Conservation (phyloP, 2,888 invertebrate species). For the Rhamnusium bicolor region DNA sequence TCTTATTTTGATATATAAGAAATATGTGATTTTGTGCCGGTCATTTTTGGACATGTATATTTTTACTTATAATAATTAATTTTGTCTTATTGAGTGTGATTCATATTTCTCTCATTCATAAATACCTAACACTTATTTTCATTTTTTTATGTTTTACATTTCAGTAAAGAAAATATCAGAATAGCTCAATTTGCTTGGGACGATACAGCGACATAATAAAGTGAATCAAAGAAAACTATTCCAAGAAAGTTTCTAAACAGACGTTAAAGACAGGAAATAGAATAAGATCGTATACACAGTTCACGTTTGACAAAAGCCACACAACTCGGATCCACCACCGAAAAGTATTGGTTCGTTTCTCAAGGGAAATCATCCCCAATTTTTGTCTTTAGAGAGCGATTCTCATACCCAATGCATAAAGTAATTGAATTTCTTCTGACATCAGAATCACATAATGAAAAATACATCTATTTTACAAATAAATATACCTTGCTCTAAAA, state of each 20-base stretch:
- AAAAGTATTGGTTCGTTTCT: slow-evolving; percentile 29
- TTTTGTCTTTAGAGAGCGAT: slow-evolving; percentile 39
- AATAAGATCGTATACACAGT: neutral
- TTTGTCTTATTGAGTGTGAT: too few relatives aligned
- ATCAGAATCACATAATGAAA: slow-evolving; percentile 35
- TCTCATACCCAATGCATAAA: slow-evolving; percentile 32
- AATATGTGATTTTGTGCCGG: too few relatives aligned
- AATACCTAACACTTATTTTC: too few relatives aligned
- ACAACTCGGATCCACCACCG: slow-evolving; percentile 7
- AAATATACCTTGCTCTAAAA: neutral
- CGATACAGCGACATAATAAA: neutral
- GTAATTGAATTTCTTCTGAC: slow-evolving; percentile 37
- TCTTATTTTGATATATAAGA: too few relatives aligned
- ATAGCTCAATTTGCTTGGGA: neutral
- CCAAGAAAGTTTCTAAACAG: slow-evolving; percentile 8
- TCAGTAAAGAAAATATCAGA: neutral
- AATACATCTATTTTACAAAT: slow-evolving; percentile 20
- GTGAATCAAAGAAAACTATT: slow-evolving; percentile 12
- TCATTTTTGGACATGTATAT: too few relatives aligned
- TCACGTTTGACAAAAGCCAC: slow-evolving; percentile 26
- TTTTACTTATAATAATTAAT: too few relatives aligned
- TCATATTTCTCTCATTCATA: too few relatives aligned
- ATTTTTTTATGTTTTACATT: too few relatives aligned
- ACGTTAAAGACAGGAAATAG: slow-evolving; percentile 3
- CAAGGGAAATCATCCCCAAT: slow-evolving; percentile 40